Evolutionary conservation across 2,888 invertebrate species (phyloP).

Genomic region (Hoplodrina ambigua): DNA sequence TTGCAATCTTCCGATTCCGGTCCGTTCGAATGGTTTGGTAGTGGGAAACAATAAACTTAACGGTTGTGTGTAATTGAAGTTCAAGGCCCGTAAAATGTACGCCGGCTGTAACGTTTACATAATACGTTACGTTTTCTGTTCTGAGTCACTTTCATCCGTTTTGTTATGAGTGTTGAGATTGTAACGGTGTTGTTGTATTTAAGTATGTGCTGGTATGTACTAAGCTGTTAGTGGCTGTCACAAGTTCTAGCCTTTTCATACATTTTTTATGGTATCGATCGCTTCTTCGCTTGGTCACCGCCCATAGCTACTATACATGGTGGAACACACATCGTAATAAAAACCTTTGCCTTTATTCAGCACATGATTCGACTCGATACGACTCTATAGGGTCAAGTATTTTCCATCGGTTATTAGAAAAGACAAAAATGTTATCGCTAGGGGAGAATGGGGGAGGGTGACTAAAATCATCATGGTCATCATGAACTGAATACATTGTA

Average conservation of each 20-base stretch:
- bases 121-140: constrained; percentile 53
- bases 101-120: constrained; percentile 52
- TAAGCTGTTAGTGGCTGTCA: not conserved
- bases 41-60: constrained; percentile 61
- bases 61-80: constrained; percentile 60
- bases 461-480: too few species aligned
- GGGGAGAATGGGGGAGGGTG: too few species aligned
- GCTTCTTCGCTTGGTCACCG: too few species aligned
- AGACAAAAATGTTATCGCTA: too few species aligned
- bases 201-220: not conserved
- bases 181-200: constrained; percentile 17
- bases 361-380: too few species aligned
- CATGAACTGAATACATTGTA: too few species aligned
- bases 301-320: too few species aligned
- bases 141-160: constrained; percentile 55
- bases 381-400: too few species aligned
- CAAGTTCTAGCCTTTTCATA: not conserved
- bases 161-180: constrained; percentile 10
- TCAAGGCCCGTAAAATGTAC: constrained; percentile 61
- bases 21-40: constrained; percentile 28
- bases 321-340: too few species aligned
- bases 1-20: constrained; percentile 48
- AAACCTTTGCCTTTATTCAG: too few species aligned
- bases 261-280: not conserved
- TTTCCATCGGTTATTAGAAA: too few species aligned